Evolutionary conservation across 2,888 invertebrate species (phyloP).

Genomic region (Argyresthia goedartella): DNA sequence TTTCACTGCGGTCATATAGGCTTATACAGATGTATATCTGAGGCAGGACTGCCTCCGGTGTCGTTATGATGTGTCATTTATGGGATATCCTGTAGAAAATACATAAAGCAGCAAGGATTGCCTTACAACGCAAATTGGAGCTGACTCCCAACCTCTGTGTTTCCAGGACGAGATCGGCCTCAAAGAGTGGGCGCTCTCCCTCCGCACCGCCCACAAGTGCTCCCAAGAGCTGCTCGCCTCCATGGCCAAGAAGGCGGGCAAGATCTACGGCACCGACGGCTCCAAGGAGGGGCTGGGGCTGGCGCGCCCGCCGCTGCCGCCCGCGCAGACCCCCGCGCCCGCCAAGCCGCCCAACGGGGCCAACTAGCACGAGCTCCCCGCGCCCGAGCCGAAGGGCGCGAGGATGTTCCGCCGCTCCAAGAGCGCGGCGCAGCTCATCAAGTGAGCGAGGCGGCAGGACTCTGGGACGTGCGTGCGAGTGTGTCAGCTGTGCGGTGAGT

Average conservation of each 20-base stretch:
- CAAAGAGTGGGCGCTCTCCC: constrained; percentile 97
- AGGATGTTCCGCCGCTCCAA: constrained; percentile 71
- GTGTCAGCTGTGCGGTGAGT: no score
- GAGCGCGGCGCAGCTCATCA: constrained; percentile 68
- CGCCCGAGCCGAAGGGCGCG: constrained; percentile 62
- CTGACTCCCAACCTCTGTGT: no score
- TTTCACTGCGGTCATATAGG: no score
- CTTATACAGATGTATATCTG: no score
- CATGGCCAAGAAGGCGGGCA: constrained; percentile 98
- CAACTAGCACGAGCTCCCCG: constrained; percentile 67
- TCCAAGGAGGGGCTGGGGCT: constrained; percentile 42
- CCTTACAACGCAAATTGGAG: no score
- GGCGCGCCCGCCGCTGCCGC: constrained; percentile 26
- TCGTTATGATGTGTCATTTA: no score
- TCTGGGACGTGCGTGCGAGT: background rate
- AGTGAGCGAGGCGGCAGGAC: constrained; percentile 33
- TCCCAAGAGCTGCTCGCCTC: constrained; percentile 95
- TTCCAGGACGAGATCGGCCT: constrained; percentile 95
- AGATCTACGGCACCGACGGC: constrained; percentile 93
- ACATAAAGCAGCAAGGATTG: no score
- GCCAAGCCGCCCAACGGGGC: constrained; percentile 48
- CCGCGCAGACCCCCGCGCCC: constrained; percentile 26
- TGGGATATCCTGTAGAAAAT: no score
- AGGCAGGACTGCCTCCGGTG: no score
- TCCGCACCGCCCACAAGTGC: constrained; percentile 95